Percentiles rank a stretch among this genome's conserved stretches.
phyloP scores from a whole-genome alignment of 2,888 invertebrate species.

The Lamellibrachia satsuma region DNA sequence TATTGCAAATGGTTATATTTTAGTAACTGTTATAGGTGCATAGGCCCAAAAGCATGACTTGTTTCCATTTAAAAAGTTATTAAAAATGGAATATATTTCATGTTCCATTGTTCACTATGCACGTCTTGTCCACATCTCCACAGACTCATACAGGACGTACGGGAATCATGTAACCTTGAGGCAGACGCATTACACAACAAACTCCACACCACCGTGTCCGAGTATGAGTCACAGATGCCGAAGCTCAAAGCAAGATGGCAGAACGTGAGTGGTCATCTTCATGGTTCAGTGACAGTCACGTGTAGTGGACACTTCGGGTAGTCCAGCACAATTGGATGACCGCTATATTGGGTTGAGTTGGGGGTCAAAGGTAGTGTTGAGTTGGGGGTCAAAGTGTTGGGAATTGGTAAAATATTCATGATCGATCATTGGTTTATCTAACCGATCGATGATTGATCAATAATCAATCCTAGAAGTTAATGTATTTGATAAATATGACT shows the following conservation, averaged over 20 bases:
- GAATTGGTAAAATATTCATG: too few species aligned
- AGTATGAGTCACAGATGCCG: not conserved
- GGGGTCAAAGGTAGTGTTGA: too few species aligned
- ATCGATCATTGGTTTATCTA: too few species aligned
- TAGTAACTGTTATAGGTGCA: too few species aligned
- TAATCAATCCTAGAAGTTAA: too few species aligned
- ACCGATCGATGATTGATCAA: too few species aligned
- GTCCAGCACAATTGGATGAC: not conserved
- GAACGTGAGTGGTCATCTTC: not conserved
- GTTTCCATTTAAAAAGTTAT: too few species aligned
- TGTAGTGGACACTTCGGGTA: not conserved
- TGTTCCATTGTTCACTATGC: not conserved
- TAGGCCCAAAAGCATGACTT: too few species aligned
- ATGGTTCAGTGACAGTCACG: not conserved
- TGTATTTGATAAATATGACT: too few species aligned
- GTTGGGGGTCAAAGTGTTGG: too few species aligned
- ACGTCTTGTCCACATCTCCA: not conserved
- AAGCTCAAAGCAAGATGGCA: not conserved
- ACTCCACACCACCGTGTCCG: not conserved
- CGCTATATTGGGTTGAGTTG: not conserved
- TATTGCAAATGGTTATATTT: too few species aligned
- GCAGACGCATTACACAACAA: not conserved
- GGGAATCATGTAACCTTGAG: not conserved
- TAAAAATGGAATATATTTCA: too few species aligned
- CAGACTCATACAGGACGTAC: not conserved